These are phyloP conservation scores for Drosophila baimaii DNA, from an alignment of 1,140 invertebrate species.

Conservation along the genomic window DNA sequence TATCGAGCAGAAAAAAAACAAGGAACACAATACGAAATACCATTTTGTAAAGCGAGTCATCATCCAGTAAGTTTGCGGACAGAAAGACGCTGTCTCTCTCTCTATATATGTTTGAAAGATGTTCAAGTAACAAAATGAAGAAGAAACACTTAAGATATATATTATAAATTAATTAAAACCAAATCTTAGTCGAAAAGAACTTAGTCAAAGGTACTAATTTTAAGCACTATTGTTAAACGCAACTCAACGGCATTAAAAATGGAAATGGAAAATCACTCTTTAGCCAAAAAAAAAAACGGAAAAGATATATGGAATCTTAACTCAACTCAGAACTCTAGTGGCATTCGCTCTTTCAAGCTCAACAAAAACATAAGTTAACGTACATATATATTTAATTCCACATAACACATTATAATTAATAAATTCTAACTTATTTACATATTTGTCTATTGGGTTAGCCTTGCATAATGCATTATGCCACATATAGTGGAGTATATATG, in stretches of 20 bases:
- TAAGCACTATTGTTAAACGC: constrained; percentile 75
- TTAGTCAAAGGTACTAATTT: constrained; percentile 79
- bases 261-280: constrained; percentile 35
- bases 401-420: constrained; percentile 51
- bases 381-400: constrained; percentile 56
- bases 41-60: constrained; percentile 37
- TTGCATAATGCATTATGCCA: constrained; percentile 62
- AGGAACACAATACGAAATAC: constrained; percentile 24
- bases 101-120: constrained; percentile 76
- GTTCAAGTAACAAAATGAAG: constrained; percentile 59
- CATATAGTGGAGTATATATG: constrained; percentile 43
- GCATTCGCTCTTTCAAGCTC: constrained; percentile 64
- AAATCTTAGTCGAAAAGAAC: constrained; percentile 75
- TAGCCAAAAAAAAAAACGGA: constrained; percentile 32
- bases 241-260: constrained; percentile 39
- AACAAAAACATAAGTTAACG: constrained; percentile 59
- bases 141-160: constrained; percentile 48
- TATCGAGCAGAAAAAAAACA: constrained; percentile 22
- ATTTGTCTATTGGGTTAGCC: constrained; percentile 69
- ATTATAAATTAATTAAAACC: constrained; percentile 64
- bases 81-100: constrained; percentile 40
- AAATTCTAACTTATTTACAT: constrained; percentile 59
- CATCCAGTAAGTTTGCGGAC: constrained; percentile 31
- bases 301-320: constrained; percentile 44
- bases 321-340: constrained; percentile 52